phyloP scores from a whole-genome alignment of 2,797 vertebrate genomes.

The Clarias fuscus region DNA sequence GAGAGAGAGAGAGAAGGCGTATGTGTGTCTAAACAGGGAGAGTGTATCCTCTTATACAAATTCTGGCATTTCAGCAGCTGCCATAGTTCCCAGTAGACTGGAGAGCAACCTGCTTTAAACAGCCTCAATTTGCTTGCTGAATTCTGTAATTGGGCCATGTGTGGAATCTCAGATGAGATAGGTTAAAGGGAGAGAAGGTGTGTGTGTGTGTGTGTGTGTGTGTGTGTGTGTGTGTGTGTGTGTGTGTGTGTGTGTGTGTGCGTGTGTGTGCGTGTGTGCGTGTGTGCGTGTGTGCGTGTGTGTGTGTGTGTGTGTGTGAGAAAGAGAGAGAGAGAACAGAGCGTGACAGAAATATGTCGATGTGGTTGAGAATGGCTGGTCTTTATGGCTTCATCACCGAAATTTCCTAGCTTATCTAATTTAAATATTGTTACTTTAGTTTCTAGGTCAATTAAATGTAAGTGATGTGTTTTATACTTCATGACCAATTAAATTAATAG shows the following conservation, averaged over 20 bases:
- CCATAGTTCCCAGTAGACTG: slow-evolving; percentile 78
- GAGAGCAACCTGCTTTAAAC: slow-evolving; percentile 75
- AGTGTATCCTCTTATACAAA: slow-evolving; percentile 71
- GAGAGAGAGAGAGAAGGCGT: not conserved
- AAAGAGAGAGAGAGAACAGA: slow-evolving; percentile 69
- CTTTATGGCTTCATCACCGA: slow-evolving; percentile 66
- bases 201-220: slow-evolving; percentile 59
- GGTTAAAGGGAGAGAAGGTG: slow-evolving; percentile 70
- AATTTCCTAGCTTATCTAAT: slow-evolving; percentile 80
- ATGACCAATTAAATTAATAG: slow-evolving; percentile 99
- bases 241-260: slow-evolving; percentile 61
- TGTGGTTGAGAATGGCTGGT: slow-evolving; percentile 55
- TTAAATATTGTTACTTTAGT: slow-evolving; percentile 94
- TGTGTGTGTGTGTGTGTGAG: not conserved
- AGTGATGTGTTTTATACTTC: slow-evolving; percentile 98
- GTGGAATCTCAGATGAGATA: slow-evolving; percentile 83
- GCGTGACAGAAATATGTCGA: slow-evolving; percentile 62
- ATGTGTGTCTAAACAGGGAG: slow-evolving; percentile 69
- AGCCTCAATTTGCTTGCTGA: slow-evolving; percentile 82
- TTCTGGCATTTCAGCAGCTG: slow-evolving; percentile 76
- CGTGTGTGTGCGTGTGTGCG: slow-evolving; percentile 61
- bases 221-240: too few species aligned
- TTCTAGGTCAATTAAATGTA: slow-evolving; percentile 99
- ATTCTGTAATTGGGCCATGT: slow-evolving; percentile 81
- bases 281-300: slow-evolving; percentile 61